A percentile compares a stretch with the other conserved stretches of the same genome.
phyloP scores from a whole-genome alignment of 2,113 vertebrate species.

The Erinaceus europaeus region DNA sequence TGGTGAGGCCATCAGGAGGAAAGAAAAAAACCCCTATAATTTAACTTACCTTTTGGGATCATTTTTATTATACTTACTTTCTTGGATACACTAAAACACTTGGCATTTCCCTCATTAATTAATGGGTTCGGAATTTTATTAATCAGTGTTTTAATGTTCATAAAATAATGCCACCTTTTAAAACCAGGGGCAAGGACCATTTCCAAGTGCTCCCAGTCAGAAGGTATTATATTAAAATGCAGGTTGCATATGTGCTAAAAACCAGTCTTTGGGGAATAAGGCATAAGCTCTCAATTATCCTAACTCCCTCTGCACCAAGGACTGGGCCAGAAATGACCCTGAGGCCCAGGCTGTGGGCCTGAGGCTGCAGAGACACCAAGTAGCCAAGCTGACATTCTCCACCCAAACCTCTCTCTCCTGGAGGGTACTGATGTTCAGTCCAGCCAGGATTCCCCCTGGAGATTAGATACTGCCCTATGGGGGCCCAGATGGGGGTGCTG shows the following conservation, averaged over 20 bases:
- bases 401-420: background rate
- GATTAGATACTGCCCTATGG: accelerated
- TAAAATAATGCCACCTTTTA: conserved; percentile 84
- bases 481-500: too few species aligned
- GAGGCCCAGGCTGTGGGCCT: background rate
- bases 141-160: conserved; percentile 81
- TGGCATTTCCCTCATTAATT: conserved; percentile 82
- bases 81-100: conserved; percentile 73
- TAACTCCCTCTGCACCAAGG: conserved; percentile 75
- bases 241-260: conserved; percentile 78
- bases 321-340: conserved; percentile 54
- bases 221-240: conserved; percentile 82
- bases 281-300: conserved; percentile 82
- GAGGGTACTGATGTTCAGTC: too few species aligned
- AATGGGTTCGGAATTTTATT: conserved; percentile 86
- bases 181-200: conserved; percentile 78
- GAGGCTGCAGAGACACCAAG: too few species aligned
- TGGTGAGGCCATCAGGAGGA: conserved; percentile 79
- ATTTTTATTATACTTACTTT: conserved; percentile 82
- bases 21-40: conserved; percentile 71
- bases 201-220: conserved; percentile 83
- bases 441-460: background rate
- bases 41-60: conserved; percentile 82
- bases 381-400: background rate
- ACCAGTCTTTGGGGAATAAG: conserved; percentile 69